A percentile compares a stretch with the other conserved stretches of the same genome.
These are phyloP conservation scores for Allobates femoralis DNA, from an alignment of 2,797 vertebrate genomes.

Conservation along the genomic window DNA sequence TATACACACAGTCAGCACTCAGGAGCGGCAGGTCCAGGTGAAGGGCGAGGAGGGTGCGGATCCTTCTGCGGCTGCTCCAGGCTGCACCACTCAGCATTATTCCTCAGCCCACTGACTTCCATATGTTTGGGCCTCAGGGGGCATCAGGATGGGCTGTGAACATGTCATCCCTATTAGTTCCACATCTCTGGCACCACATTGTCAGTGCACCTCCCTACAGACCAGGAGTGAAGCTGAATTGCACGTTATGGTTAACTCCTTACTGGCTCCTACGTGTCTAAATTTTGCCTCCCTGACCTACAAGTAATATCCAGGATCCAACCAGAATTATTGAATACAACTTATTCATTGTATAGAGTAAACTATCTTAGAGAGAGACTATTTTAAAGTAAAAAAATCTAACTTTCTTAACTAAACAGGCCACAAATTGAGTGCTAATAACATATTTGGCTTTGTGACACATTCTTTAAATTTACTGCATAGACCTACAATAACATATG, in stretches of 20 bases:
- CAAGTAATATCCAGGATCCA: too few species aligned
- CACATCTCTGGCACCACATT: neutral
- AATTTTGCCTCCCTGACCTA: neutral
- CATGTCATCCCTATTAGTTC: slow-evolving; percentile 23
- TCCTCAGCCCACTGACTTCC: neutral
- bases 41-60: neutral
- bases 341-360: too few species aligned
- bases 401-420: too few species aligned
- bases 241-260: neutral
- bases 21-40: neutral
- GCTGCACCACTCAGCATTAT: neutral
- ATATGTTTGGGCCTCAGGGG: neutral
- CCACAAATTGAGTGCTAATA: too few species aligned
- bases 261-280: neutral
- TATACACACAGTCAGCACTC: neutral
- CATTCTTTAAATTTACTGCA: too few species aligned
- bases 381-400: too few species aligned
- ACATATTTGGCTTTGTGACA: too few species aligned
- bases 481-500: too few species aligned
- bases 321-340: too few species aligned
- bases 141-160: neutral
- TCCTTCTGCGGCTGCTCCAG: too few species aligned
- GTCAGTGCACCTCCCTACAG: neutral
- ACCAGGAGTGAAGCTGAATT: neutral
- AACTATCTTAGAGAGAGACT: too few species aligned